A percentile compares a stretch with the other conserved stretches of the same genome.
These are phyloP conservation scores for Pristionchus entomophagus DNA, from an alignment of 2,888 invertebrate genomes.

Conservation along the genomic window DNA sequence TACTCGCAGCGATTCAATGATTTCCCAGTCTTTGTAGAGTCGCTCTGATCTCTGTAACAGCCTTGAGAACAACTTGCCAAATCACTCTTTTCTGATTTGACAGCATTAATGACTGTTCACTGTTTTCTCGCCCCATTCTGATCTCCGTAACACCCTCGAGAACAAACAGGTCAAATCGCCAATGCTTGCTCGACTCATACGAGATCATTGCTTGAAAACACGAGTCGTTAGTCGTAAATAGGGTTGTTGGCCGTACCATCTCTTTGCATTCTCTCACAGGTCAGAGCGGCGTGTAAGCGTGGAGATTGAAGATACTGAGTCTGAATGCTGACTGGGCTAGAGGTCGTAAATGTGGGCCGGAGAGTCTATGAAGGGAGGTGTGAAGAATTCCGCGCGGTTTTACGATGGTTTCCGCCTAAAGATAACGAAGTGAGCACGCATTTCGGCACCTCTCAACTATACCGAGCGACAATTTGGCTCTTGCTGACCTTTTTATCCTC, in stretches of 20 bases:
- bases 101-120: too few relatives aligned
- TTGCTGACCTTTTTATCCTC: not conserved
- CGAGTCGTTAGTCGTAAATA: not conserved
- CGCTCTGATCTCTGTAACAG: too few relatives aligned
- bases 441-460: too few relatives aligned
- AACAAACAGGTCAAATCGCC: not conserved
- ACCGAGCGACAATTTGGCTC: too few relatives aligned
- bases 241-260: not conserved
- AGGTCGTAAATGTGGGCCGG: not conserved
- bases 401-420: not conserved
- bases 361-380: conserved; percentile 3
- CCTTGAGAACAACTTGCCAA: too few relatives aligned
- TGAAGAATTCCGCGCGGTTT: conserved; percentile 11
- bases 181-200: not conserved
- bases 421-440: not conserved
- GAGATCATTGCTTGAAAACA: not conserved
- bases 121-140: too few relatives aligned
- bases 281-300: not conserved
- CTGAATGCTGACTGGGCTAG: not conserved
- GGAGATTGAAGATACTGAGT: not conserved
- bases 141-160: too few relatives aligned
- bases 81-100: too few relatives aligned
- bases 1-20: too few relatives aligned
- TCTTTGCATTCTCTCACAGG: not conserved
- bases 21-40: too few relatives aligned